Base-by-base conservation (phyloP, 2,113 vertebrate genomes). In the Megaceryle maxima region DNA sequence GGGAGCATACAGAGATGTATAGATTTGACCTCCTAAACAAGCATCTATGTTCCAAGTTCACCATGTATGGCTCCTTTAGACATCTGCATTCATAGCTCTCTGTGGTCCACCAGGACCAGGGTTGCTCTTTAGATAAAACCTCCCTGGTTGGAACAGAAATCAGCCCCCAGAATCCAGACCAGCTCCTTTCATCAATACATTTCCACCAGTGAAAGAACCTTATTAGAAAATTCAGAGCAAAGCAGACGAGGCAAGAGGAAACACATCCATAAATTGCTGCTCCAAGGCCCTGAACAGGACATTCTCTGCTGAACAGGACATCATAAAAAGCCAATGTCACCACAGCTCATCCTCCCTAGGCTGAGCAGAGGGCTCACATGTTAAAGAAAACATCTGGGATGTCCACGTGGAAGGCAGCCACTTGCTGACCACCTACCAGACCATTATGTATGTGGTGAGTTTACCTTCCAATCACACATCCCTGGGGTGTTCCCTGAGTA, bases 341-440 rank as follows among this genome's bases (percentile, higher is more conserved):
- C 73, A 56, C 3, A 12, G 66, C 31, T 64, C 8, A n/a, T 90
- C 63, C 50, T 78, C 84, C 81, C 43, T 74, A 59, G 24, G 31
- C 25, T 5, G 41, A 90, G 70, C 26, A 4, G 46, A 37, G 37
- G 37, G 37, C 37, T 37, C 37, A 66, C 5, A n/a, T n/a, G n/a
- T n/a, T n/a, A n/a, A n/a, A n/a, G n/a, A n/a, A n/a, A n/a, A n/a
- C n/a, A 2, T 29, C 79, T 69, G 50, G 68, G 76, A 88, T 25
- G 63, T 13, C 55, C 83, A 66, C 6, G 48, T 93, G 95, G 90
- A 94, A 21, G 46, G 9, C 0, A 60, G 87, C 84, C 81, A 69
- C 62, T 72, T 21, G 78, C 90, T 79, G 92, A 92, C 95, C 93
- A 80, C 53, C 78, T 43, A 25, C 56, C 78, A 53, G 7, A 87